Evolutionary conservation across 1,140 invertebrate genomes (phyloP).

Genomic region (Bicyclus anynana): DNA sequence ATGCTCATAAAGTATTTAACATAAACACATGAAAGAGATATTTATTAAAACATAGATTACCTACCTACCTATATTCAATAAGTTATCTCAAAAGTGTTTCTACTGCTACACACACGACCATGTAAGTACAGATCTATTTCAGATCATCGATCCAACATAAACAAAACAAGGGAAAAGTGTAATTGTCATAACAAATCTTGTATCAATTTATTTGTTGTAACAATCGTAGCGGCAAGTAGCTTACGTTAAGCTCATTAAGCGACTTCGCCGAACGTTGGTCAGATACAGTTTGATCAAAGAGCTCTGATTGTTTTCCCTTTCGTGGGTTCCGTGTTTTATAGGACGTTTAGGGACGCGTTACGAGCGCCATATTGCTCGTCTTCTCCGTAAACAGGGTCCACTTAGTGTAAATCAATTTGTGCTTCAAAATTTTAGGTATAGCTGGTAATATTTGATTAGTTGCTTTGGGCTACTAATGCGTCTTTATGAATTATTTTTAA

Average conservation of each 20-base stretch:
- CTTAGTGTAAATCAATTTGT: slow-evolving; percentile 1
- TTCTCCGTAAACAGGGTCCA: slow-evolving; percentile 8
- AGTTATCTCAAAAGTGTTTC: no score
- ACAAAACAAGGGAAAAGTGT: background rate
- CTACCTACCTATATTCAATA: no score
- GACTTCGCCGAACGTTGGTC: slow-evolving; percentile 48
- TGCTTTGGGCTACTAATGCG: no score
- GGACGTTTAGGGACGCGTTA: slow-evolving; percentile 30
- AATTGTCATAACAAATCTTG: background rate
- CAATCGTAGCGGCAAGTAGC: slow-evolving; percentile 20
- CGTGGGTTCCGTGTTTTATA: slow-evolving; percentile 37
- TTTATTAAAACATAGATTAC: no score
- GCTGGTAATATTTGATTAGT: no score
- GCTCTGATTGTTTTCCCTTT: slow-evolving; percentile 48
- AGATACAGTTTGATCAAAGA: slow-evolving; percentile 62
- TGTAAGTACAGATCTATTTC: no score
- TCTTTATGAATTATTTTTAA: no score
- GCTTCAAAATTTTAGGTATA: no score
- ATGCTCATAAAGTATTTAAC: no score
- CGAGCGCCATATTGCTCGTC: slow-evolving; percentile 30
- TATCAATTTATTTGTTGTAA: slow-evolving; percentile 16
- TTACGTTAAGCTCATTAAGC: slow-evolving; percentile 63
- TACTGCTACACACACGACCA: no score
- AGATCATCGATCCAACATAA: background rate
- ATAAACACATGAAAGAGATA: no score